Evolutionary conservation across 2,797 vertebrate genomes (phyloP).

Genomic region (Phylloscopus collybita): DNA sequence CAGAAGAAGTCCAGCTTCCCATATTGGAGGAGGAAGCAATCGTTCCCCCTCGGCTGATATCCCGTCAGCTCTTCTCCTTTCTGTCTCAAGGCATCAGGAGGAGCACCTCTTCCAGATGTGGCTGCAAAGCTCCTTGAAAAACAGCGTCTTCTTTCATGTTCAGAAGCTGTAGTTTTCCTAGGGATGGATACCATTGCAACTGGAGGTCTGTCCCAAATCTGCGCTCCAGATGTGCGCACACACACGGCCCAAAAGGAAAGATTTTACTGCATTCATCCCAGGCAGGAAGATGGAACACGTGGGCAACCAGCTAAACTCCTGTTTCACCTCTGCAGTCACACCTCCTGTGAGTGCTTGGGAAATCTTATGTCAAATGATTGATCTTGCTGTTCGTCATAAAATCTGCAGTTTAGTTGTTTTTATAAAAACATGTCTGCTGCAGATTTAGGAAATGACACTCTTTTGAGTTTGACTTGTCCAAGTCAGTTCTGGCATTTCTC

Average conservation of each 20-base stretch:
- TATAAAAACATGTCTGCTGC: background rate
- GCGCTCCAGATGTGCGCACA: background rate
- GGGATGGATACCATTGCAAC: background rate
- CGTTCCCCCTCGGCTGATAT: background rate
- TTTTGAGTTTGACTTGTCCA: background rate
- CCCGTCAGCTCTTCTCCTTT: background rate
- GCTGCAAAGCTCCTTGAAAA: background rate
- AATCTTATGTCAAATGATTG: background rate
- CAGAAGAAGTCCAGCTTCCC: background rate
- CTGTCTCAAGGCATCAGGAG: background rate
- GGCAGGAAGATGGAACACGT: background rate
- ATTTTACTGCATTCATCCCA: background rate
- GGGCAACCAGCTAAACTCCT: background rate
- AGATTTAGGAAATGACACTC: background rate
- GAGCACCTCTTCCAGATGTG: background rate
- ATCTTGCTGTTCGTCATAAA: background rate
- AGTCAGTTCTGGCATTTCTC: background rate
- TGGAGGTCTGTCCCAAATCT: background rate
- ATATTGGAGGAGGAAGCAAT: background rate
- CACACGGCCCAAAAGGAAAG: background rate
- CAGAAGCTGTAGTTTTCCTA: background rate
- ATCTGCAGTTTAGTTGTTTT: background rate
- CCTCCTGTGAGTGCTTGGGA: background rate
- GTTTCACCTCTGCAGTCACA: background rate
- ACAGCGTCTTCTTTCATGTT: background rate